Evolutionary conservation across 2,888 invertebrate genomes (phyloP).

Genomic region (Phrixothrix hirtus): DNA sequence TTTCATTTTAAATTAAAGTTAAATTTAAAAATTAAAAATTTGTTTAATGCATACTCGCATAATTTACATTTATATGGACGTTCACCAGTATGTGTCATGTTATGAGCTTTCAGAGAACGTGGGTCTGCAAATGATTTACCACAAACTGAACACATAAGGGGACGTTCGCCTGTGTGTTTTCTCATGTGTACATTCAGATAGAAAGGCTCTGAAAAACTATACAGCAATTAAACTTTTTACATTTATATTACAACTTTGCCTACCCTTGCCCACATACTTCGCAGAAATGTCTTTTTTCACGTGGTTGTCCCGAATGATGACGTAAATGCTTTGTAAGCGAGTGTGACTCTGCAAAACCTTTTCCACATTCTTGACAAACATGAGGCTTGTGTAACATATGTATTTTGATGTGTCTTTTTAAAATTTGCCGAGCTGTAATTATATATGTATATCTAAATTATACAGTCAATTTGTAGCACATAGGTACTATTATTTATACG

Average conservation of each 20-base stretch:
- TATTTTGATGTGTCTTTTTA: constrained; percentile 60
- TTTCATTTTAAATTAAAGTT: too few species aligned
- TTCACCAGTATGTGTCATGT: constrained; percentile 44
- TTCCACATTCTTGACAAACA: constrained; percentile 58
- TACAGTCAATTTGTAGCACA: too few species aligned
- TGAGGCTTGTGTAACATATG: constrained; percentile 61
- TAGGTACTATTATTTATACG: too few species aligned
- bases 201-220: constrained; percentile 45
- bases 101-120: constrained; percentile 44
- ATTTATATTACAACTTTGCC: neutral
- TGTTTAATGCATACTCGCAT: too few species aligned
- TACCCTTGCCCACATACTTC: constrained; percentile 54
- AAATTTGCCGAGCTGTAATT: constrained; percentile 43
- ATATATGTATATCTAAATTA: too few species aligned
- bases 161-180: constrained; percentile 48
- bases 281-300: constrained; percentile 59
- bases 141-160: constrained; percentile 43
- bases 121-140: constrained; percentile 48
- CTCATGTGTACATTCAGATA: constrained; percentile 47
- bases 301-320: constrained; percentile 59
- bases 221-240: constrained; percentile 12
- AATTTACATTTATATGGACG: constrained; percentile 43
- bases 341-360: constrained; percentile 60
- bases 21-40: too few species aligned
- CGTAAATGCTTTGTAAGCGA: constrained; percentile 60